A percentile compares a stretch with the other conserved stretches of the same genome.
phyloP scores from a whole-genome alignment of 2,888 invertebrate genomes.

The Galeopsomyia nigrocyanea region DNA sequence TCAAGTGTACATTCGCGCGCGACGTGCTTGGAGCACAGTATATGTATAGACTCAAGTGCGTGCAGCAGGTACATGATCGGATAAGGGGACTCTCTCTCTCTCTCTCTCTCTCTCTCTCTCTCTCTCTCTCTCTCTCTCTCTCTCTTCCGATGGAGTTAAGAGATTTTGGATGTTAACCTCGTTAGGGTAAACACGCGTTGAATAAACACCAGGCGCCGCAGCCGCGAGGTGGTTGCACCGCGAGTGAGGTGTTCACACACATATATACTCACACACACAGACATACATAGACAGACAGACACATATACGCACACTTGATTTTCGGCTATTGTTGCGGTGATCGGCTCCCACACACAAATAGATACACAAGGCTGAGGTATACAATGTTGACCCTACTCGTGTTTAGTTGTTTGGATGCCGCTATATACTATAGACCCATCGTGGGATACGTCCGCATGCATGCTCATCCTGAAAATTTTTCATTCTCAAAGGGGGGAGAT shows the following conservation, averaged over 20 bases:
- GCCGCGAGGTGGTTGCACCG: constrained; percentile 9
- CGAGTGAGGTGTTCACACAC: constrained; percentile 1
- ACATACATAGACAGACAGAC: not conserved
- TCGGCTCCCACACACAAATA: constrained; percentile 30
- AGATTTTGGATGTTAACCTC: constrained; percentile 46
- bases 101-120: no score
- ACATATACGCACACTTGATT: constrained; percentile 27
- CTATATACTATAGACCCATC: constrained; percentile 14
- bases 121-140: not conserved
- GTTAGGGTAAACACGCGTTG: constrained; percentile 41
- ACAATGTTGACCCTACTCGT: constrained; percentile 18
- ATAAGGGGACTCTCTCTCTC: constrained; percentile 28
- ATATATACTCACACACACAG: constrained; percentile 9
- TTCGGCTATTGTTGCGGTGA: constrained; percentile 24
- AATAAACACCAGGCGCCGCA: constrained; percentile 33
- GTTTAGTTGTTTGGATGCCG: constrained; percentile 1
- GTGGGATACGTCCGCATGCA: constrained; percentile 16
- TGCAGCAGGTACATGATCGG: constrained; percentile 34
- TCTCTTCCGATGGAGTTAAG: constrained; percentile 41
- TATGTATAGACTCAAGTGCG: constrained; percentile 3
- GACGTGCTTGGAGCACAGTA: not conserved
- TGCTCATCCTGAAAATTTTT: constrained; percentile 13
- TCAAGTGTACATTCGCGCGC: not conserved
- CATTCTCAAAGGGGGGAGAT: no score
- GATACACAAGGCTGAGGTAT: not conserved